Base-by-base conservation (phyloP, 2,113 vertebrate genomes). In the Gorsachius goisagi region DNA sequence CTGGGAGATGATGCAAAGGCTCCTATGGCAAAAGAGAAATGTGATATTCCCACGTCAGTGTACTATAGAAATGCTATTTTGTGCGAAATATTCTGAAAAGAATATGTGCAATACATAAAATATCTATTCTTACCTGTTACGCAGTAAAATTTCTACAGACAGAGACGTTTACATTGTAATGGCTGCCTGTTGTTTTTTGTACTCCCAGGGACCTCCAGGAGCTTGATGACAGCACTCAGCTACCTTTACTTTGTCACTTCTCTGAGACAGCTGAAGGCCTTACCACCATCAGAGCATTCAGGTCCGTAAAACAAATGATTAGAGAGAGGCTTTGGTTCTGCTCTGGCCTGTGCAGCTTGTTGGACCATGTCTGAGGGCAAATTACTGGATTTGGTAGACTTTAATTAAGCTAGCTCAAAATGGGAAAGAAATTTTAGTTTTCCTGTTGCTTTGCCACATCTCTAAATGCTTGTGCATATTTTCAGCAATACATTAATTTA, bases 191-290 rank as follows among this genome's bases (percentile, higher is more conserved):
- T 89, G 45, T 16, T 56, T 90, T 58, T 82, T 5, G n/a, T 62
- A 28, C 14, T 47, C 27, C 44, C 85, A 99, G 99, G 89, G 99
- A 99, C 88, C 99, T 99, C 20, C 99, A 99, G 97, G 99, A 99
- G 82, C 98, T 99, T 2, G 99, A 99, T 12, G 99, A 99, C 95
- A 99, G 98, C 89, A 99, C 99, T 7, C 99, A 99, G 93, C 98
- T 99, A 24, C 99, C 99, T 83, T 98, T 99, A 79, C 99, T 99
- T 55, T 99, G 99, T 92, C 99, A 99, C 97, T 99, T 99, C 97
- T 99, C 99, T 28, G 99, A 99, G 98, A 99, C 99, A 2, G 99
- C 99, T 1, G 99, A 99, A 95, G 99, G 99, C 22, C 99, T 99
- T 63, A 99, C 99, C 68, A 99, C 99, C 35, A 99, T 99, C 49